Base-by-base conservation (phyloP, 2,888 invertebrate species). In the Coecobrya sp. region DNA sequence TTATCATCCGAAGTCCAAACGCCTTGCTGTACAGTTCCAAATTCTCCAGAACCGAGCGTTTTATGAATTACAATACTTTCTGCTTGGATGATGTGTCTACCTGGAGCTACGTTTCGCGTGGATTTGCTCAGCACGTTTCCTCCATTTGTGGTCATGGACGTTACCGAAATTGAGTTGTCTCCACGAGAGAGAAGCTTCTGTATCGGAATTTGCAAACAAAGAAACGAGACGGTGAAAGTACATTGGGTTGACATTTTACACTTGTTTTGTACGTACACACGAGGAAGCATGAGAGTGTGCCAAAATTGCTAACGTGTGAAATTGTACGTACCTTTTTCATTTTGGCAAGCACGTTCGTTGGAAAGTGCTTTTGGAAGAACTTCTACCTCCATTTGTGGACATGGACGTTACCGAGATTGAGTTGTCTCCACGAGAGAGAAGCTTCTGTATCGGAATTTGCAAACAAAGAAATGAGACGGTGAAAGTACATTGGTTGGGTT, bases 11-110 rank as follows among this genome's bases (percentile, higher is more conserved):
- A 98, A 81, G 98, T 98, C 99, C 99, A 99, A 10, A 99, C 98
- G 2, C 99, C 99, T 96, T 99, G 99, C 95, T 99, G 99, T 0
- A 99, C 99, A 16, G 99, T 98, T 4, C 99, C 99, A 96, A 99
- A 99, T 96, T 99, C 99, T 16, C 99, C 99, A 95, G 98, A 98
- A 42, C 99, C 99, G 89, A 99, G 96, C 95, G 99, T 98, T 95
- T 99, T 99, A 95, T 98, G 98, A 79, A 99, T 98, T 92, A 98
- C 97, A 95, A 99, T 98, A 94, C 98, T 97, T 95, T 99, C 98
- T 49, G 98, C 97, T 89, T 94, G 95, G 55, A 95, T 95, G 11
- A 95, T 94, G 76, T 94, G 94, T 36, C 95, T 85, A 27, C 94
- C 94, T 1, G 94, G 94, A 30, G 94, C 94, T 11, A 94, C 93